A percentile compares a stretch with the other conserved stretches of the same genome.
Conservation (phyloP, 1,140 invertebrate genomes). For the Diorhabda carinulata region DNA sequence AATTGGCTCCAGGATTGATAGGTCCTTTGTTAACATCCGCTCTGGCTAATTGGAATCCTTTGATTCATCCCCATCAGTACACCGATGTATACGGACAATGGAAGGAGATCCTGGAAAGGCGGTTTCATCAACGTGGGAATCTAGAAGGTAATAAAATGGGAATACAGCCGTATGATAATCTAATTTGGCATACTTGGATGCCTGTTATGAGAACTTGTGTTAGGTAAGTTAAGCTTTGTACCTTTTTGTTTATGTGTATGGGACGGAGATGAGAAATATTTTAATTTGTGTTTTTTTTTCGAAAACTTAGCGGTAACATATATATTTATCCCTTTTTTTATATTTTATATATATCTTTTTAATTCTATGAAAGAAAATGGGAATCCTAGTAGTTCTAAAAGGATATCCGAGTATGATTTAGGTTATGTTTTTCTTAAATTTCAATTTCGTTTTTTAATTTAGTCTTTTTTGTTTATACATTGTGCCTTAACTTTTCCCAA, state of each 20-base stretch:
- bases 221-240: constrained; percentile 51
- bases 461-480: too few species aligned
- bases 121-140: constrained; percentile 41
- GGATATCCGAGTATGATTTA: too few species aligned
- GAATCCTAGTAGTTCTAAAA: too few species aligned
- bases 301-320: too few species aligned
- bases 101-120: constrained; percentile 62
- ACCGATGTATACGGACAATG: constrained; percentile 68
- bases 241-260: neutral
- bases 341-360: too few species aligned
- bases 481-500: too few species aligned
- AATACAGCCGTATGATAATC: constrained; percentile 72
- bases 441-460: too few species aligned
- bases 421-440: too few species aligned
- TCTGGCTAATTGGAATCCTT: constrained; percentile 70
- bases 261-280: constrained; percentile 4
- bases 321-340: too few species aligned
- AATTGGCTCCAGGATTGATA: constrained; percentile 63
- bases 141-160: constrained; percentile 51
- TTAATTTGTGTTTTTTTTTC: too few species aligned
- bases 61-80: constrained; percentile 60
- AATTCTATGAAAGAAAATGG: too few species aligned
- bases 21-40: constrained; percentile 64
- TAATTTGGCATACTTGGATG: constrained; percentile 90
- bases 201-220: constrained; percentile 70